A percentile compares a stretch with the other conserved stretches of the same genome.
These are phyloP conservation scores for Bradypus variegatus DNA, from an alignment of 2,797 vertebrate species.

Conservation along the genomic window DNA sequence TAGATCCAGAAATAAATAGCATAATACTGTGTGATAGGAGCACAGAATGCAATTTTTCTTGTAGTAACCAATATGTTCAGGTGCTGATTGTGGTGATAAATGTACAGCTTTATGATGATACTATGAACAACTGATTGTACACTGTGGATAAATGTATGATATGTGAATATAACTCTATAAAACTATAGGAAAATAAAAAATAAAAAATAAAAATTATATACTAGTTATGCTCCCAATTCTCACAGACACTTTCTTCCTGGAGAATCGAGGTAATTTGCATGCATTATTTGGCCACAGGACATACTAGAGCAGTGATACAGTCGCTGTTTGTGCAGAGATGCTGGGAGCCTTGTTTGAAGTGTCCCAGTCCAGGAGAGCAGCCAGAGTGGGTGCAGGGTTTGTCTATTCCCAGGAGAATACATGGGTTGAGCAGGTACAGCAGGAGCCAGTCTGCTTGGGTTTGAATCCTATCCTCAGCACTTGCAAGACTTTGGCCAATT, in stretches of 20 bases:
- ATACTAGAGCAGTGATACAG: rapidly evolving
- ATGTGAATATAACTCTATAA: no score
- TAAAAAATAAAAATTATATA: no score
- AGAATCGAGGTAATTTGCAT: neutral
- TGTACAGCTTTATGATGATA: no score
- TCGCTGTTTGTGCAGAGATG: neutral
- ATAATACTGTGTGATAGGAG: no score
- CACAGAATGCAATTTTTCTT: no score
- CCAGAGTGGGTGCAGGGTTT: neutral
- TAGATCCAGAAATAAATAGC: no score
- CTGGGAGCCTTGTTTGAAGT: neutral
- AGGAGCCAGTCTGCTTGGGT: neutral
- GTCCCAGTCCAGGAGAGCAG: neutral
- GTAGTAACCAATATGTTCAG: no score
- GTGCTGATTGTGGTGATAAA: no score
- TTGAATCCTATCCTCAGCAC: neutral
- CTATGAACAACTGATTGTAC: no score
- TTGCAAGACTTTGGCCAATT: neutral
- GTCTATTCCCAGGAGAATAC: neutral
- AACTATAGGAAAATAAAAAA: no score
- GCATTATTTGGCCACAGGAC: neutral
- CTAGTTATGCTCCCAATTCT: neutral
- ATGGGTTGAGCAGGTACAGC: rapidly evolving
- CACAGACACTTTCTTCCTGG: neutral
- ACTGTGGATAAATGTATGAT: no score